Percentiles rank a stretch among this genome's conserved stretches.
Conservation (phyloP, 2,888 invertebrate genomes). For the Neoascia interrupta region DNA sequence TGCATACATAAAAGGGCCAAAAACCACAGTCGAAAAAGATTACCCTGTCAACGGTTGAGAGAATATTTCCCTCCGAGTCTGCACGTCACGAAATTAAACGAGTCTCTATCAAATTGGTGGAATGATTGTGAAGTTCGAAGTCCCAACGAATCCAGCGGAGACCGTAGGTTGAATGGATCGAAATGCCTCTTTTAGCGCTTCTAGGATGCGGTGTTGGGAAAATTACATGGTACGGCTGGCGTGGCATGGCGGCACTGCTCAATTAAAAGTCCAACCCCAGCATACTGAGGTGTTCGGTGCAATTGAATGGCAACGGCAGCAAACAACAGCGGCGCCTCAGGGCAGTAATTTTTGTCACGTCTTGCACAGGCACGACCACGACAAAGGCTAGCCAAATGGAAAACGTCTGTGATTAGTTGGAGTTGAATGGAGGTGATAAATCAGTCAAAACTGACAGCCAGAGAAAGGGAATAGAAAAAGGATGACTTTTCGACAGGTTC, state of each 20-base stretch:
- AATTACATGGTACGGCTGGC: slow-evolving; percentile 37
- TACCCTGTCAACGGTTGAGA: slow-evolving; percentile 35
- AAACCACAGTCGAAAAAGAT: slow-evolving; percentile 19
- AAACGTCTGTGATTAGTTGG: slow-evolving; percentile 55
- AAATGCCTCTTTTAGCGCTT: slow-evolving; percentile 17
- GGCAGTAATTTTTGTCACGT: slow-evolving; percentile 63
- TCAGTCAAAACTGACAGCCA: slow-evolving; percentile 60
- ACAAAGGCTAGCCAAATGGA: slow-evolving; percentile 57
- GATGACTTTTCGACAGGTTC: no score
- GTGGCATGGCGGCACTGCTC: slow-evolving; percentile 44
- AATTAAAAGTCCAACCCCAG: slow-evolving; percentile 49
- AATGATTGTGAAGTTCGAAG: slow-evolving; percentile 25
- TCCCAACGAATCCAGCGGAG: slow-evolving; percentile 1
- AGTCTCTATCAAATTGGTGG: slow-evolving; percentile 23
- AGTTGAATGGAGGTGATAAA: slow-evolving; percentile 57
- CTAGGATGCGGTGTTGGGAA: slow-evolving; percentile 34
- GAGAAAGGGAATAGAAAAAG: slow-evolving; percentile 8
- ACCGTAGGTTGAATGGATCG: background rate
- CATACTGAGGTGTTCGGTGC: slow-evolving; percentile 29
- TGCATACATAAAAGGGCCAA: slow-evolving; percentile 1
- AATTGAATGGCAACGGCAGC: slow-evolving; percentile 30
- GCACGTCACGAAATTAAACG: slow-evolving; percentile 48
- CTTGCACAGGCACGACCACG: slow-evolving; percentile 26
- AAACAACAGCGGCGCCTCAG: slow-evolving; percentile 45
- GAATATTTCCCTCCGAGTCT: slow-evolving; percentile 24